Percentiles rank a stretch among this genome's conserved stretches.
These are phyloP conservation scores for Allygus modestus DNA, from an alignment of 2,888 invertebrate genomes.

Conservation along the genomic window DNA sequence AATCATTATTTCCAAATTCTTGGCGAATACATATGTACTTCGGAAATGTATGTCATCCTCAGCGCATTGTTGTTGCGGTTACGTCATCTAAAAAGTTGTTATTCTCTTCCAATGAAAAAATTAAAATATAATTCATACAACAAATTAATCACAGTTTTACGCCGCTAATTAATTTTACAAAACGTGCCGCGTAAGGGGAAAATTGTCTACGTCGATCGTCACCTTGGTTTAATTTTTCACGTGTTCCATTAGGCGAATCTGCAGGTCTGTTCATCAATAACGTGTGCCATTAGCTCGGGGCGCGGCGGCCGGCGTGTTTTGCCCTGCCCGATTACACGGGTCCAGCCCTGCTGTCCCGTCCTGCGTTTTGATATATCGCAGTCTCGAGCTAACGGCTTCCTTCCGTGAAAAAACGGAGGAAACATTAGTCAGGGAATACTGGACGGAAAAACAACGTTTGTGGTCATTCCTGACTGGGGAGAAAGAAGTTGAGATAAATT, in stretches of 20 bases:
- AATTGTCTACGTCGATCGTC: not conserved
- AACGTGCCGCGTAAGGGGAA: not conserved
- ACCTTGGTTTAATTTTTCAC: slow-evolving; percentile 19
- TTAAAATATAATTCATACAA: too few relatives aligned
- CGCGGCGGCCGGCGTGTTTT: not conserved
- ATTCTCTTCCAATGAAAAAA: too few relatives aligned
- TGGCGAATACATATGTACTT: too few relatives aligned
- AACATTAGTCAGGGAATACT: slow-evolving; percentile 36
- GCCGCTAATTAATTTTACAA: too few relatives aligned
- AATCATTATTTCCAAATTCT: too few relatives aligned
- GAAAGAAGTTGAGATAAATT: too few relatives aligned
- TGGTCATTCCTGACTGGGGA: too few relatives aligned
- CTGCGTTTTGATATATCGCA: slow-evolving; percentile 18
- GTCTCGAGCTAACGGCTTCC: slow-evolving; percentile 36
- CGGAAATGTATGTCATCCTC: too few relatives aligned
- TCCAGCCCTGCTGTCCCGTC: not conserved
- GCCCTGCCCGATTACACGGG: slow-evolving; percentile 11
- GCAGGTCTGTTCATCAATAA: slow-evolving; percentile 35
- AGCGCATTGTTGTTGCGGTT: too few relatives aligned
- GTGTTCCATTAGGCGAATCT: not conserved
- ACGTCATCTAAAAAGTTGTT: too few relatives aligned
- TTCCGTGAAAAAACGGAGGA: slow-evolving; percentile 30
- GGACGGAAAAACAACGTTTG: too few relatives aligned
- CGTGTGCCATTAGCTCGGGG: slow-evolving; percentile 17
- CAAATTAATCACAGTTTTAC: too few relatives aligned